phyloP scores from a whole-genome alignment of 2,888 invertebrate species.

The Metopia argyrocephala region DNA sequence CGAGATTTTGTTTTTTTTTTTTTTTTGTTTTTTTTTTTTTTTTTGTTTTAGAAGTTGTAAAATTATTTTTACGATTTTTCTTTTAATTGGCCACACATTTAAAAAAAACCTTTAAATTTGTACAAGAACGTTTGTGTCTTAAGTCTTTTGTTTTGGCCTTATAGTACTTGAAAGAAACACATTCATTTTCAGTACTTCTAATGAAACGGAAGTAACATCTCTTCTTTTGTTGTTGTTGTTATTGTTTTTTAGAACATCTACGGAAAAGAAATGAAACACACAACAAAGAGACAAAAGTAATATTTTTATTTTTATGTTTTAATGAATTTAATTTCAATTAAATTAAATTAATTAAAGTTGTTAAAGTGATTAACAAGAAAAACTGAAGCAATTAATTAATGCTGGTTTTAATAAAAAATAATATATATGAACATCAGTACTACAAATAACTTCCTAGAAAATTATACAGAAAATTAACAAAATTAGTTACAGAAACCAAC shows the following conservation, averaged over 20 bases:
- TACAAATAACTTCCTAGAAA: no score
- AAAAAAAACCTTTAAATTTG: background rate
- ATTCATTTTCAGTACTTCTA: background rate
- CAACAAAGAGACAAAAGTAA: slow-evolving; percentile 15
- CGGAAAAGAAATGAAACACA: slow-evolving; percentile 9
- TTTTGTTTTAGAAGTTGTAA: background rate
- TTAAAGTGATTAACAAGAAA: background rate
- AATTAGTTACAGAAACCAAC: no score
- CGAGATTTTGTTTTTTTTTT: background rate
- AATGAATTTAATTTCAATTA: background rate
- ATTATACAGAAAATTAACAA: no score
- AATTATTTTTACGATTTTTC: background rate
- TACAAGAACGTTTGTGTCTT: slow-evolving; percentile 41
- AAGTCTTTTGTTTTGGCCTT: slow-evolving; percentile 45
- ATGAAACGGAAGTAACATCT: slow-evolving; percentile 47
- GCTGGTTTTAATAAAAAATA: no score
- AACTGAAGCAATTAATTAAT: background rate
- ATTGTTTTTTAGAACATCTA: no score
- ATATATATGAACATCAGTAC: no score
- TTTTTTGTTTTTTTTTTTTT: background rate
- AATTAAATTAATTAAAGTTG: background rate
- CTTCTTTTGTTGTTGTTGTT: no score
- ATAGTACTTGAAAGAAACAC: background rate
- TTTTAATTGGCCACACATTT: background rate
- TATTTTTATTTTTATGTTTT: background rate